Evolutionary conservation across 2,888 invertebrate species (phyloP).

Genomic region (Lasiommata megera): DNA sequence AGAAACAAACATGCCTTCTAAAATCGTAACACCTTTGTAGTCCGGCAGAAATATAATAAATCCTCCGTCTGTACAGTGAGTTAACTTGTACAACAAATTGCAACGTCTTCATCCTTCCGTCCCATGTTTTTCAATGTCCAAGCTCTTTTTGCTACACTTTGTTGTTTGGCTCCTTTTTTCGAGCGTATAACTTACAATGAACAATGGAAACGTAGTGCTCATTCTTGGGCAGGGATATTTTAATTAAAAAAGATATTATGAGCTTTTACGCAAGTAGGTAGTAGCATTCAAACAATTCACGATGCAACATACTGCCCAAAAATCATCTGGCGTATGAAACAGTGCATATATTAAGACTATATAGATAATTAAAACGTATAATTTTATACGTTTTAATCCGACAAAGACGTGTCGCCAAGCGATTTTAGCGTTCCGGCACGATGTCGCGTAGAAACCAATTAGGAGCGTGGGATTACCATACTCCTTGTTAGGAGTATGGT

Average conservation of each 20-base stretch:
- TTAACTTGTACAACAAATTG: slow-evolving; percentile 35
- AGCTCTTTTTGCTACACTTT: slow-evolving; percentile 20
- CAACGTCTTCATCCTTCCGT: slow-evolving; percentile 32
- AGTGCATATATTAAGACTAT: too few species aligned
- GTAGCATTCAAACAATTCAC: too few species aligned
- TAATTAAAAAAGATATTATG: neutral
- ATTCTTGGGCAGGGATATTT: neutral
- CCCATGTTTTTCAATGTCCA: slow-evolving; percentile 35
- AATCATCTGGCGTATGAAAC: too few species aligned
- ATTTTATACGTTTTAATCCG: too few species aligned
- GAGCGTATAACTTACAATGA: neutral
- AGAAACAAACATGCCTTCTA: neutral
- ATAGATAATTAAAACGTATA: too few species aligned
- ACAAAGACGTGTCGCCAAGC: too few species aligned
- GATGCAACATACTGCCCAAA: too few species aligned
- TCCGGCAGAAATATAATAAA: slow-evolving; percentile 18
- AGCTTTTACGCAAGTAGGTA: too few species aligned
- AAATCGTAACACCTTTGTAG: neutral
- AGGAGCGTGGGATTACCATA: too few species aligned
- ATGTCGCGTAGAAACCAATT: too few species aligned
- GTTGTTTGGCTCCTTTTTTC: neutral
- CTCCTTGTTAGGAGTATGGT: too few species aligned
- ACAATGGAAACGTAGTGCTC: neutral
- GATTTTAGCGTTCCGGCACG: too few species aligned
- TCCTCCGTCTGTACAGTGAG: slow-evolving; percentile 30